Evolutionary conservation across 2,888 invertebrate genomes (phyloP), one percentile per base, ranked within the genome.

Genomic region (Drosophila silvestris): DNA sequence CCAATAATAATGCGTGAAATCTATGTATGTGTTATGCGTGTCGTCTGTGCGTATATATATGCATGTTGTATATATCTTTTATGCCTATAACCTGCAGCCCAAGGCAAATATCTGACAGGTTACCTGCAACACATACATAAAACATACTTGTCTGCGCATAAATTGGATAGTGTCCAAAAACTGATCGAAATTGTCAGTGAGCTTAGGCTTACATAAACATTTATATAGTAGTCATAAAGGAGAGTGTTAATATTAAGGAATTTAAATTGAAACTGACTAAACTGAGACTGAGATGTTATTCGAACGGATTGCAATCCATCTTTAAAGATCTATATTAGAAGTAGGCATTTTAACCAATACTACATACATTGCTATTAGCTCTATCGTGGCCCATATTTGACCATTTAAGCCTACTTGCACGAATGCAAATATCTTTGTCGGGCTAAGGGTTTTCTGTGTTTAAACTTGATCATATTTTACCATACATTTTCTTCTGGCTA

Each of bases 1-100:
- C 68, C 68, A 71, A 65, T 77, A 71, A 77, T 68, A 71, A 77
- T 80, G 81, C 58, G 58, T 75, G 30, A 12, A 41, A 4, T 19
- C 28, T 32, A 22, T 33, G 52, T 37, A 37, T 61, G 30, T 41
- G 10, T 10, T 19, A 28, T 47, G 28, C 41, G 22, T 60, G 44
- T 47, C 9, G 37, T 50, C 32, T 59, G 59, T 39, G 59, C 39
- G n/a, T 63, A 30, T 16, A 10, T 44, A 7, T 7, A 12, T n/a
- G 12, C 22, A 47, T 44, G 22, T 22, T 44, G 19, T 7, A 12
- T n/a, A n/a, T 44, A 44, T n/a, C n/a, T 41, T 1, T 41, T n/a
- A 14, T 57, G 58, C 14, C 47, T 54, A 30, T 52, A 30, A 35
- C 70, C 60, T 50, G 70, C 47, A 70, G 54, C 35, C 54, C 56